Percentiles rank a stretch among this genome's conserved stretches.
Evolutionary conservation across 2,888 invertebrate species (phyloP).

Genomic region (Luperina testacea): DNA sequence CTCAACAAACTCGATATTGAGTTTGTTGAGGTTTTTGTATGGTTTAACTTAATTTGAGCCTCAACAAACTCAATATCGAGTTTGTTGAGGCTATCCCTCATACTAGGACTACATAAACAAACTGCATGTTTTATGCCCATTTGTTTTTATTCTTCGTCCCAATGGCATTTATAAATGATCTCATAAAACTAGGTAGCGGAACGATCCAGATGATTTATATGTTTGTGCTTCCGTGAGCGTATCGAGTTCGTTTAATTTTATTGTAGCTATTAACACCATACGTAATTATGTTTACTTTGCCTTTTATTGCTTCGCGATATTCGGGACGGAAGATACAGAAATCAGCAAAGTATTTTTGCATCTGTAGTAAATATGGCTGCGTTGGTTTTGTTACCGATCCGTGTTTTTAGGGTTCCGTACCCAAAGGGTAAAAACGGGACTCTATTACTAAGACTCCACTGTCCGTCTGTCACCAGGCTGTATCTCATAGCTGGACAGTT

Average conservation of each 20-base stretch:
- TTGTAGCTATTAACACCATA: constrained; percentile 48
- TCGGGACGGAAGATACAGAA: constrained; percentile 1
- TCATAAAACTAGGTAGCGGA: constrained; percentile 56
- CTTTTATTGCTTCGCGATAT: constrained; percentile 17
- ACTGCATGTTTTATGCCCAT: constrained; percentile 36
- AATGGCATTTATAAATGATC: constrained; percentile 57
- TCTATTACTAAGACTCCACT: too few relatives aligned
- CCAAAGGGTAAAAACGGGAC: too few relatives aligned
- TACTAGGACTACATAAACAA: constrained; percentile 29
- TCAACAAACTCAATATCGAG: background rate
- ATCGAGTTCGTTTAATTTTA: constrained; percentile 46
- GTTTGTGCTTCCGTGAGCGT: constrained; percentile 48
- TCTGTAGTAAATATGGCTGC: background rate
- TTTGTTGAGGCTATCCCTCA: background rate
- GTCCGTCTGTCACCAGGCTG: too few relatives aligned
- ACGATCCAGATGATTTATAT: constrained; percentile 54
- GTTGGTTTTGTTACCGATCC: background rate
- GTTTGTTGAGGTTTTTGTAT: too few relatives aligned
- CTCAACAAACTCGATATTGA: background rate
- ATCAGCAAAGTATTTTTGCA: constrained; percentile 4
- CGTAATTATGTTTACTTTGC: constrained; percentile 29
- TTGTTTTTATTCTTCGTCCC: constrained; percentile 43
- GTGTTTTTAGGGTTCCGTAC: background rate
- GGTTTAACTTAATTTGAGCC: too few relatives aligned
- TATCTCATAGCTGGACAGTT: too few relatives aligned